These are phyloP conservation scores for Polymixis flavicincta DNA, from an alignment of 2,888 invertebrate species.

Conservation along the genomic window DNA sequence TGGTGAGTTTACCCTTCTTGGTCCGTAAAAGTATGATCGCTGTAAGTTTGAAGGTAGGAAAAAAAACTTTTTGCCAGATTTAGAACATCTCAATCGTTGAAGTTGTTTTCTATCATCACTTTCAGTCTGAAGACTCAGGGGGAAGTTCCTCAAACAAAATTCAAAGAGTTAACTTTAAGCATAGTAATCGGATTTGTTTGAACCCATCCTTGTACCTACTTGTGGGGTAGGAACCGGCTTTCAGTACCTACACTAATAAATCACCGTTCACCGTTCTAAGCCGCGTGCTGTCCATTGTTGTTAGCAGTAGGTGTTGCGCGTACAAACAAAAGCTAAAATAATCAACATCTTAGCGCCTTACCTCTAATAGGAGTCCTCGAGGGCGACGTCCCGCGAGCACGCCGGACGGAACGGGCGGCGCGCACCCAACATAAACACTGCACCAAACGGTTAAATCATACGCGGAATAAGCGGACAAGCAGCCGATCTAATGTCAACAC, in stretches of 20 bases:
- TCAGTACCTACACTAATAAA: conserved; percentile 66
- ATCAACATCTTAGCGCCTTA: conserved; percentile 76
- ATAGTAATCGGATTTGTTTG: conserved; percentile 75
- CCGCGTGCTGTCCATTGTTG: conserved; percentile 49
- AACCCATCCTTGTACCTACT: conserved; percentile 64
- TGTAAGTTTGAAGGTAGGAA: background rate
- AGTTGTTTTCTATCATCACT: background rate
- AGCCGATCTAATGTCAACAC: conserved; percentile 75
- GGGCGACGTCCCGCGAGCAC: conserved; percentile 88
- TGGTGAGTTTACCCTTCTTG: conserved; percentile 7
- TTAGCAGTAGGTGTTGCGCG: conserved; percentile 47
- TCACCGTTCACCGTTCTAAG: conserved; percentile 52
- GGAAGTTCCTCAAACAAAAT: background rate
- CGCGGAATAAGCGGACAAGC: conserved; percentile 73
- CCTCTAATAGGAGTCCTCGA: conserved; percentile 86
- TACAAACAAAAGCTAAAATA: conserved; percentile 75
- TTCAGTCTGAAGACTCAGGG: background rate
- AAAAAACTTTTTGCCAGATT: background rate
- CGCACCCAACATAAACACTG: conserved; percentile 90
- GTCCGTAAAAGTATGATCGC: background rate
- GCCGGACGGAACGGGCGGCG: conserved; percentile 85
- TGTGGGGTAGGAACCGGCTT: conserved; percentile 77
- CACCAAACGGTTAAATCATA: conserved; percentile 85
- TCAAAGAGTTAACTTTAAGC: conserved; percentile 19
- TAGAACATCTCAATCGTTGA: conserved; percentile 2